Evolutionary conservation across 2,888 invertebrate genomes (phyloP).

Genomic region (Diplazon laetatorius): DNA sequence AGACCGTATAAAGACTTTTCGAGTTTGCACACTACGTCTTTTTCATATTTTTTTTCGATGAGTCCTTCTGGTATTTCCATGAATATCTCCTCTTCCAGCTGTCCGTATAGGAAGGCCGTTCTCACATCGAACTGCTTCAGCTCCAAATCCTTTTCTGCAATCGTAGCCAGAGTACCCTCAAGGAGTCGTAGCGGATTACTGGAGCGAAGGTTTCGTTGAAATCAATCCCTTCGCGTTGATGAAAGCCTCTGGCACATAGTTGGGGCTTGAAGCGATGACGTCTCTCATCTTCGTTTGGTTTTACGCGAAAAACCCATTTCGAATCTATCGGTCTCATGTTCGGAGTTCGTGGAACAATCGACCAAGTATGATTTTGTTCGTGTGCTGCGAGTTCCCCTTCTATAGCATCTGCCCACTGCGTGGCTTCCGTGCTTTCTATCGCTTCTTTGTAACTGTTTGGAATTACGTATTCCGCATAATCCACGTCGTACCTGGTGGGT

Average conservation of each 20-base stretch:
- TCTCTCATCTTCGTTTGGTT: slow-evolving; percentile 38
- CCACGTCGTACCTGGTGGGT: slow-evolving; percentile 12
- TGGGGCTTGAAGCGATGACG: slow-evolving; percentile 52
- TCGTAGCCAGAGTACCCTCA: slow-evolving; percentile 60
- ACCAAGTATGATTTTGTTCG: slow-evolving; percentile 55
- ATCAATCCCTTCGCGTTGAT: slow-evolving; percentile 59
- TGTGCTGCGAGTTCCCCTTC: slow-evolving; percentile 23
- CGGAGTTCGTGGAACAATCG: slow-evolving; percentile 28
- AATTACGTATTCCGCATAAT: slow-evolving; percentile 20
- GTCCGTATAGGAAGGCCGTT: slow-evolving; percentile 53
- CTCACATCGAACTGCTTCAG: slow-evolving; percentile 47
- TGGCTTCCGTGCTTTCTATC: slow-evolving; percentile 4
- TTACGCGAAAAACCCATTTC: slow-evolving; percentile 65
- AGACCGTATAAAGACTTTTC: slow-evolving; percentile 53
- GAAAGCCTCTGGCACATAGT: slow-evolving; percentile 63
- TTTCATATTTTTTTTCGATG: slow-evolving; percentile 24
- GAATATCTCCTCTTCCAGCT: slow-evolving; percentile 45
- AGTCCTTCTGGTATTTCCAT: slow-evolving; percentile 56
- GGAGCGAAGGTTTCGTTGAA: slow-evolving; percentile 61
- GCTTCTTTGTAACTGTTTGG: slow-evolving; percentile 16
- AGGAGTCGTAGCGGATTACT: slow-evolving; percentile 54
- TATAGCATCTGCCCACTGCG: slow-evolving; percentile 25
- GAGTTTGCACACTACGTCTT: slow-evolving; percentile 41
- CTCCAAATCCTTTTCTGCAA: slow-evolving; percentile 43
- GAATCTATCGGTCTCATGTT: slow-evolving; percentile 47